Conservation (phyloP, 2,113 vertebrate genomes). For the Poeciliopsis prolifica region DNA sequence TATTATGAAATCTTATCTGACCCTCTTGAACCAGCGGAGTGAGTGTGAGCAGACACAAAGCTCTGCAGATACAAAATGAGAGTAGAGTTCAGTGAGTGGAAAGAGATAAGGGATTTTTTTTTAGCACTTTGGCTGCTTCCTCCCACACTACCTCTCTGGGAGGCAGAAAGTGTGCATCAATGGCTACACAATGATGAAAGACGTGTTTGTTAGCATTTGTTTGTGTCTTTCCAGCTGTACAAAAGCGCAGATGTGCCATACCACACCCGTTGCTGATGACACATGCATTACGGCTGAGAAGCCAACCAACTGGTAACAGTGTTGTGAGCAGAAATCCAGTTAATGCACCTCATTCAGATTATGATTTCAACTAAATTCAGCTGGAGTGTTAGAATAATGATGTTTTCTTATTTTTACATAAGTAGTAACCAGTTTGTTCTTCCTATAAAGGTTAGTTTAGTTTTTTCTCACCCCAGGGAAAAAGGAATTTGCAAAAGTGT, state of each 20-base stretch:
- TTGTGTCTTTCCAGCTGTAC: background rate
- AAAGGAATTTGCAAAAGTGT: too few relatives aligned
- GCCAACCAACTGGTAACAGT: background rate
- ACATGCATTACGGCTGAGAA: background rate
- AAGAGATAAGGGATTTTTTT: conserved; percentile 2
- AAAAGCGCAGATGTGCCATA: background rate
- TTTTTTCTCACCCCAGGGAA: too few relatives aligned
- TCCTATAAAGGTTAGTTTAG: too few relatives aligned
- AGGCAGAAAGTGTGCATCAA: background rate
- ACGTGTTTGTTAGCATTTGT: background rate
- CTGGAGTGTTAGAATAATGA: too few relatives aligned
- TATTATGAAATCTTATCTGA: conserved; percentile 24
- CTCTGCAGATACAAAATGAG: background rate
- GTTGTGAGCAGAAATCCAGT: background rate
- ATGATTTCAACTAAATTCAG: background rate
- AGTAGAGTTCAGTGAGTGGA: conserved; percentile 4
- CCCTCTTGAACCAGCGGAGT: conserved; percentile 1
- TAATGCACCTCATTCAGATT: background rate
- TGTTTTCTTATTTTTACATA: too few relatives aligned
- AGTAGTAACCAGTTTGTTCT: too few relatives aligned
- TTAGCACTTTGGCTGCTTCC: background rate
- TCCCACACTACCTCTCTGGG: background rate
- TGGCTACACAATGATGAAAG: too few relatives aligned
- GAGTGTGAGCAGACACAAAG: too few relatives aligned
- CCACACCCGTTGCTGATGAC: background rate